Base-by-base conservation (phyloP, 2,888 invertebrate genomes). In the Caenorhabditis sp. region DNA sequence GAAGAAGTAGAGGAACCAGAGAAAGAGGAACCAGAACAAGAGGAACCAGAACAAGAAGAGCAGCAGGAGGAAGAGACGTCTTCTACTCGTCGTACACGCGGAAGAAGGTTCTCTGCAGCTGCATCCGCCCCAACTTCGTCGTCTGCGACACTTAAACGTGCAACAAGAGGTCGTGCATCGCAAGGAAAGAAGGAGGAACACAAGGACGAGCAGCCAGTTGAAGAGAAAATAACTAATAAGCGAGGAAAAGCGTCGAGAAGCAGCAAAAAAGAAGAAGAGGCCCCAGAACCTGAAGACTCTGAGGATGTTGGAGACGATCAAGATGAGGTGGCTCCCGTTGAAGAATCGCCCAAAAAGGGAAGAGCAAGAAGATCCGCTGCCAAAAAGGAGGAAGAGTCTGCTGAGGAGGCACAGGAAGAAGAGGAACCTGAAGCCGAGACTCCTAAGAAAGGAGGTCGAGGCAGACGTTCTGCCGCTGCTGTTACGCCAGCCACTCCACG, bases 251-350 rank as follows among this genome's bases (percentile, higher is more conserved):
- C 61, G 15, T 15, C 41, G 9, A 45, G 61, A 62, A 15, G 56
- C 30, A 35, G 63, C 66, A 30, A 53, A 59, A 37, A 45, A 24
- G 62, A 56, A 43, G 66, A 48, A 39, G 37, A 53, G 15, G 24
- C 62, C 30, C n/a, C 37, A 1, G 46, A 43, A 9, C 50, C 13
- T 3, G 58, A 50, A 22, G 24, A 48, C 22, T n/a, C n/a, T n/a
- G 37, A 15, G 2, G 37, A 53, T 24, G 52, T 35, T 3, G 6
- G 11, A 35, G 35, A 35, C 2, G 35, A 35, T 2, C 35, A 35
- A 35, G 39, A 53, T 37, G 22, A 24, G 13, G 13, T 5, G 3
- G 48, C 17, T 15, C 15, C 45, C 4, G n/a, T n/a, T n/a, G 20
- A 20, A 9, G 9, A 6, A 2, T 24, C 41, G 7, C 41, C 22